phyloP scores from a whole-genome alignment of 2,113 vertebrate species.

The Cathartes aura region DNA sequence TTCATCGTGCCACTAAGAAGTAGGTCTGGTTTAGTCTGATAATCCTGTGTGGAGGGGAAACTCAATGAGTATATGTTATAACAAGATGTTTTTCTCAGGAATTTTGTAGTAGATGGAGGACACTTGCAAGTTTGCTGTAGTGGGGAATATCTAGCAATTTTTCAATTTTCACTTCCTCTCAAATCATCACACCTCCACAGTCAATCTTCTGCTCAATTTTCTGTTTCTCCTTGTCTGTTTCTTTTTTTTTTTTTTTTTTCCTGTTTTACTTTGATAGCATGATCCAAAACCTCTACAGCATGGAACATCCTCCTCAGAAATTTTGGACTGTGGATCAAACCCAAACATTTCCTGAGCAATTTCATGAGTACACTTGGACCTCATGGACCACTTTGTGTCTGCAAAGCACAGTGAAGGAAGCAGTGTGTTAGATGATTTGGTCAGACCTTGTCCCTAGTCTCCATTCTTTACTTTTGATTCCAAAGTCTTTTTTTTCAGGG shows the following conservation, averaged over 20 bases:
- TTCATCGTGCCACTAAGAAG: background rate
- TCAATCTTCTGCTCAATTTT: background rate
- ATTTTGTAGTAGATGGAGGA: background rate
- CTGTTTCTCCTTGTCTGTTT: background rate
- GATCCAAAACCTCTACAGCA: background rate
- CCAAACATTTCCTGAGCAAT: background rate
- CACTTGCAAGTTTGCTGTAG: conserved; percentile 1
- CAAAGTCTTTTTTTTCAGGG: background rate
- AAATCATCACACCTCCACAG: background rate
- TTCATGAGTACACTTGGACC: background rate
- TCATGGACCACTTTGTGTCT: background rate
- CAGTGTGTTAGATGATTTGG: background rate
- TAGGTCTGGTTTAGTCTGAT: background rate
- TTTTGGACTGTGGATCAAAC: background rate
- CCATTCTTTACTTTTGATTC: background rate
- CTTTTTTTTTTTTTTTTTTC: background rate
- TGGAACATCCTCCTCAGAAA: background rate
- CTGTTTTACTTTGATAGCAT: background rate
- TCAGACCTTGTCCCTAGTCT: background rate
- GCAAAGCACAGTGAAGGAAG: background rate
- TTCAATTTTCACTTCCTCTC: conserved; percentile 46
- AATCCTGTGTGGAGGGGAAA: background rate
- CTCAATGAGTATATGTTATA: background rate
- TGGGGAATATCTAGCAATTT: conserved; percentile 1
- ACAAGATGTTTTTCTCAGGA: background rate